Evolutionary conservation across 2,888 invertebrate species (phyloP).

Genomic region (Andrena marginata): DNA sequence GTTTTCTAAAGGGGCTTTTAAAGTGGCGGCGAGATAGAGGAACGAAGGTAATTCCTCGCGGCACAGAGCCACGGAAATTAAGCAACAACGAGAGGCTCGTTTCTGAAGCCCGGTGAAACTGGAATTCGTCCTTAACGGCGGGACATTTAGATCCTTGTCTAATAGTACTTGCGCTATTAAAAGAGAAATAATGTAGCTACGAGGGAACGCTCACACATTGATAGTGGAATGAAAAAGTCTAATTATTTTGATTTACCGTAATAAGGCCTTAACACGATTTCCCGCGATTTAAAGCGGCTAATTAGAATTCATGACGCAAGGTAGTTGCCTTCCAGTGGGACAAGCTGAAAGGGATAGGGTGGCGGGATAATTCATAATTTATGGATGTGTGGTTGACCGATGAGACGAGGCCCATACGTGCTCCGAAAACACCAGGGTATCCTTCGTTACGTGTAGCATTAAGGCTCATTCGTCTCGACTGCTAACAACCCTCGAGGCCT

Average conservation of each 20-base stretch:
- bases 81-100: constrained; percentile 14
- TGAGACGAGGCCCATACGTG: constrained; percentile 57
- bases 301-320: constrained; percentile 80
- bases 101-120: background rate
- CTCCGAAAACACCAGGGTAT: constrained; percentile 53
- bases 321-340: constrained; percentile 78
- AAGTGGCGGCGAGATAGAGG: constrained; percentile 33
- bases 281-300: constrained; percentile 69
- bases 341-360: constrained; percentile 66
- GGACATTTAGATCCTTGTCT: no score
- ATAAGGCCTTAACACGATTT: constrained; percentile 17
- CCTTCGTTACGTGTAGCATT: constrained; percentile 62
- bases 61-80: constrained; percentile 20
- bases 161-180: no score
- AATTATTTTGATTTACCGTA: constrained; percentile 12
- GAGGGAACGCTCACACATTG: background rate
- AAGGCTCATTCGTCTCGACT: constrained; percentile 65
- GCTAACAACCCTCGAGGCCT: constrained; percentile 48
- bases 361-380: constrained; percentile 75
- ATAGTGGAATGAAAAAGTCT: background rate
- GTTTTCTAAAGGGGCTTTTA: constrained; percentile 43
- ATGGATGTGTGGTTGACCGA: constrained; percentile 69
- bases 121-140: background rate
- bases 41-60: constrained; percentile 19
- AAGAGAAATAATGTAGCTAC: no score